Conservation (phyloP, 2,113 vertebrate genomes). For the Lampris incognitus region DNA sequence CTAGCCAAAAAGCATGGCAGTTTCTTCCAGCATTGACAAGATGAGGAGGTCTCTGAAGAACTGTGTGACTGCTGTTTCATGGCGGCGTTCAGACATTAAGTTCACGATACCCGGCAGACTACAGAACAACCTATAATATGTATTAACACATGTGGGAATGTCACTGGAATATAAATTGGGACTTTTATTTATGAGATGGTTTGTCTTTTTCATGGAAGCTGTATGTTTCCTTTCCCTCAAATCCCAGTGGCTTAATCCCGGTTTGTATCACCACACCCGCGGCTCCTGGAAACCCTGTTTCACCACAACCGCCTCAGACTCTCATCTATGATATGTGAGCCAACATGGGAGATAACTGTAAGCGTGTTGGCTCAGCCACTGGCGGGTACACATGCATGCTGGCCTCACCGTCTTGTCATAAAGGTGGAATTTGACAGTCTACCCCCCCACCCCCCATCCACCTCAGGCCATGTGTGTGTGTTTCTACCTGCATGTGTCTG, state of each 20-base stretch:
- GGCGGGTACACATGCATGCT: slow-evolving; percentile 1
- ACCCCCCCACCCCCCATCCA: slow-evolving; percentile 26
- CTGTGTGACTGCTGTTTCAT: too few relatives aligned
- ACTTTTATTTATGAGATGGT: too few relatives aligned
- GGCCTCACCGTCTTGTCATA: slow-evolving; percentile 27
- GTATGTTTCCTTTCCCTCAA: neutral
- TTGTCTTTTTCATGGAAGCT: neutral
- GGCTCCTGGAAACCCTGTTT: neutral
- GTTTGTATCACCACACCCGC: slow-evolving; percentile 17
- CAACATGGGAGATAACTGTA: slow-evolving; percentile 9
- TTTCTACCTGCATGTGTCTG: neutral
- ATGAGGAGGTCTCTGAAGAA: too few relatives aligned
- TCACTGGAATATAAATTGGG: too few relatives aligned
- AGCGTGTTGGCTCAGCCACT: neutral
- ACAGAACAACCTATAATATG: too few relatives aligned
- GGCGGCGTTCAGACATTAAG: too few relatives aligned
- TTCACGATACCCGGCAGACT: too few relatives aligned
- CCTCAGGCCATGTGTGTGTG: neutral
- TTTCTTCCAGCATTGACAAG: too few relatives aligned
- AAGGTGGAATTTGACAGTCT: slow-evolving; percentile 34
- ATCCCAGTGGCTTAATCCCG: slow-evolving; percentile 1
- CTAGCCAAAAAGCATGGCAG: too few relatives aligned
- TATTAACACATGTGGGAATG: too few relatives aligned
- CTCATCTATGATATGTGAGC: neutral
- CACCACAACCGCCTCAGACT: neutral